Evolutionary conservation across 2,888 invertebrate species (phyloP), one percentile per base, ranked within the genome.

Genomic region (Acleris emargana): DNA sequence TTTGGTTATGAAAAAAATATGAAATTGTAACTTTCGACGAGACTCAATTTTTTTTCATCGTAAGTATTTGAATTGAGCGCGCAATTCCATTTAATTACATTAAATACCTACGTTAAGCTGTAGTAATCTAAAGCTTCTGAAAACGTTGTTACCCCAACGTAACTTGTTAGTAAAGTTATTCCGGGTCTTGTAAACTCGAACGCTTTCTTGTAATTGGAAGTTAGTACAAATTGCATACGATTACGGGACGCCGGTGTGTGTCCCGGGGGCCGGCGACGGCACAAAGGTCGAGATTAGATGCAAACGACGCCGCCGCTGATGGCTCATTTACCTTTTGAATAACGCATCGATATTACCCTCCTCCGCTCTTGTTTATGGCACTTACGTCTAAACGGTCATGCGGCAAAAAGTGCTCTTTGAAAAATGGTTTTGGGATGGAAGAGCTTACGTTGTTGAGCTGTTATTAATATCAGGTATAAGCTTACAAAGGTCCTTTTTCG

Each of bases 251-350:
- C 76, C 71, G 74, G 78, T 76, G 78, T 77, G 75, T 77, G 72
- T 75, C 85, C 77, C 78, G 69, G 59, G 81, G 75, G 81, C 77
- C 70, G 71, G 55, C 67, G 62, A 52, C 58, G 63, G 61, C 73
- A 69, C 77, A 73, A 78, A 78, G 83, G 81, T 77, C 79, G 75
- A 87, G 87, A 90, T 89, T 89, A 91, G 87, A 91, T 89, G 89
- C 88, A 91, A 91, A 91, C 83, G 89, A 88, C 81, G 83, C 83
- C 80, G 73, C 75, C 79, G 79, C 82, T 87, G 90, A 90, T 91
- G 87, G 88, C 88, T 89, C 88, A 89, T 90, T 91, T 91, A 82
- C 84, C 84, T 87, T 81, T 83, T 87, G 88, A 89, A 88, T 88
- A 89, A 88, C 84, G 80, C 85, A 88, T 88, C 82, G 81, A 85